These are phyloP conservation scores for Pogonophryne albipinna DNA, from an alignment of 2,797 vertebrate genomes.

Conservation along the genomic window DNA sequence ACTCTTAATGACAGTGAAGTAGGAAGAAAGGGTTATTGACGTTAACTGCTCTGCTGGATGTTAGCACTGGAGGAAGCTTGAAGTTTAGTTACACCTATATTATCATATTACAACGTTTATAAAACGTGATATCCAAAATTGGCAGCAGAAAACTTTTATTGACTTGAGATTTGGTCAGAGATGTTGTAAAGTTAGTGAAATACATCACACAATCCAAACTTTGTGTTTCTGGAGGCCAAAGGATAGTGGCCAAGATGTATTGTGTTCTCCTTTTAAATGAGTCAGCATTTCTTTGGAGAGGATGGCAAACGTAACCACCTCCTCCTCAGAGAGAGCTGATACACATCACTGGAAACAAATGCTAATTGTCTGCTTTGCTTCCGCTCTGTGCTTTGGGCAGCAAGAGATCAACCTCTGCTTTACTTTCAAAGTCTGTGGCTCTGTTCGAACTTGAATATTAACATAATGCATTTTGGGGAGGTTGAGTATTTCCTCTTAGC, in stretches of 20 bases:
- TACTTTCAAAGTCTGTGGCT: slow-evolving; percentile 44
- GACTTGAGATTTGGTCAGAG: not conserved
- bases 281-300: slow-evolving; percentile 26
- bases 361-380: slow-evolving; percentile 41
- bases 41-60: not conserved
- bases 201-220: not conserved
- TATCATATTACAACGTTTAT: not conserved
- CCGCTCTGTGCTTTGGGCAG: slow-evolving; percentile 52
- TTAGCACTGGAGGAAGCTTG: not conserved
- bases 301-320: slow-evolving; percentile 11
- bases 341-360: slow-evolving; percentile 35
- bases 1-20: not conserved
- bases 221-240: slow-evolving; percentile 14
- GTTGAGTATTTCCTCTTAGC: no score
- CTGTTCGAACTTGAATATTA: no score
- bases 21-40: not conserved
- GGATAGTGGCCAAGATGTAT: not conserved
- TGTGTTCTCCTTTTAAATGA: slow-evolving; percentile 5
- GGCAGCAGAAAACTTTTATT: not conserved
- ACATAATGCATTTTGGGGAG: no score
- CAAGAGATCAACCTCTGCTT: slow-evolving; percentile 45
- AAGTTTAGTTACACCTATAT: not conserved
- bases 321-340: slow-evolving; percentile 22
- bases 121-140: slow-evolving; percentile 5
- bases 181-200: slow-evolving; percentile 8